phyloP scores from a whole-genome alignment of 2,797 vertebrate genomes.

The Borostomias antarcticus region DNA sequence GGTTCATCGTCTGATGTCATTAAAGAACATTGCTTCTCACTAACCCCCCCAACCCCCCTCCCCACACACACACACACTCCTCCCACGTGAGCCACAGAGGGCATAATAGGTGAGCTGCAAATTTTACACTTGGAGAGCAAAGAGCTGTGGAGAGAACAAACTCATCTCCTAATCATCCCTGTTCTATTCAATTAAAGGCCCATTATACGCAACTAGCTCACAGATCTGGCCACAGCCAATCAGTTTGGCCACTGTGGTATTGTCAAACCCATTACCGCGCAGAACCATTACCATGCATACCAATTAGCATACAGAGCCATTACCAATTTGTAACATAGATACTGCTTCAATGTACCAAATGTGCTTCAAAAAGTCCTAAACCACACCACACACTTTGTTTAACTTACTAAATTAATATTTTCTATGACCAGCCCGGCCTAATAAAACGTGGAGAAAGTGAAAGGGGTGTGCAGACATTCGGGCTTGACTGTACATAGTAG shows the following conservation, averaged over 20 bases:
- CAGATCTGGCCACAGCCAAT: background rate
- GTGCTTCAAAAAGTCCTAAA: no score
- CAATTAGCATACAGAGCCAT: no score
- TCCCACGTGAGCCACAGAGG: conserved; percentile 7
- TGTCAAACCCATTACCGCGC: no score
- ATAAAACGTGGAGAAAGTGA: no score
- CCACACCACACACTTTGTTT: no score
- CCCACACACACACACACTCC: background rate
- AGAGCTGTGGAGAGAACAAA: conserved; percentile 15
- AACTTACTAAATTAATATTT: no score
- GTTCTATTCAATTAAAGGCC: conserved; percentile 33
- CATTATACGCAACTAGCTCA: conserved; percentile 8
- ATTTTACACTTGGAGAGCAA: conserved; percentile 27
- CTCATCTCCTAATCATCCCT: conserved; percentile 12
- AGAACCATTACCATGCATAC: no score
- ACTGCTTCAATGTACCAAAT: no score
- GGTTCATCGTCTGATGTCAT: conserved; percentile 55
- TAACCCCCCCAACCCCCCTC: conserved; percentile 10
- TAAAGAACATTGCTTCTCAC: conserved; percentile 50
- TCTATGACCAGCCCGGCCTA: no score
- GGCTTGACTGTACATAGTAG: no score
- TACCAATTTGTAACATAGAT: no score
- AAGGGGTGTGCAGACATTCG: no score
- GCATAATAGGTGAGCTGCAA: conserved; percentile 27
- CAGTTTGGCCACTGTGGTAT: background rate